Conservation (phyloP, 2,888 invertebrate genomes). For the Leucoma salicis region DNA sequence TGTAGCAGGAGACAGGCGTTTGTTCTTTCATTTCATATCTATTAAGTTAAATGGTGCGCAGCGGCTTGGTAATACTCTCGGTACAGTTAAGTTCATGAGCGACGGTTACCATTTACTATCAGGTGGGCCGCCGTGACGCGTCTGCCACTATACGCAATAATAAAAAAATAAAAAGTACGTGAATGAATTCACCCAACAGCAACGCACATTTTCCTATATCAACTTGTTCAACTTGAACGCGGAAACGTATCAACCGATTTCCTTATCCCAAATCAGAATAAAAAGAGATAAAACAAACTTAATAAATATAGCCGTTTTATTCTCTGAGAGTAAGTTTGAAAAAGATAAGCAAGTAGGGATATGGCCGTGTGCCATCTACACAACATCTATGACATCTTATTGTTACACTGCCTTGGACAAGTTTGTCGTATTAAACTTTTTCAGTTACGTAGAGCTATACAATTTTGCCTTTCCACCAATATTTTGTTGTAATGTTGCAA, state of each 20-base stretch:
- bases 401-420: conserved; percentile 20
- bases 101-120: too few species aligned
- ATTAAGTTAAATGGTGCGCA: too few species aligned
- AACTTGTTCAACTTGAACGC: conserved; percentile 13
- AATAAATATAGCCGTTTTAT: conserved; percentile 20
- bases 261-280: conserved; percentile 15
- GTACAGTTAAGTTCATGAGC: too few species aligned
- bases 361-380: conserved; percentile 33
- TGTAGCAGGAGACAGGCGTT: too few species aligned
- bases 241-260: conserved; percentile 14
- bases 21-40: too few species aligned
- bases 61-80: too few species aligned
- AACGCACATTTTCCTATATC: conserved; percentile 11
- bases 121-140: too few species aligned
- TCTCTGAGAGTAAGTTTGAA: conserved; percentile 16
- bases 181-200: conserved; percentile 1
- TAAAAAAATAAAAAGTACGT: too few species aligned
- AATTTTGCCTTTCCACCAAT: conserved; percentile 13
- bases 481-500: too few species aligned
- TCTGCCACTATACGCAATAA: too few species aligned
- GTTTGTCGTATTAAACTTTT: conserved; percentile 29
- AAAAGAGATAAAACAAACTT: conserved; percentile 12
- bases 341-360: conserved; percentile 25
- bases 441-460: conserved; percentile 13
- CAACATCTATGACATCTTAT: conserved; percentile 22